Evolutionary conservation across 2,113 vertebrate species (phyloP).

Genomic region (Aleadryas rufinucha): DNA sequence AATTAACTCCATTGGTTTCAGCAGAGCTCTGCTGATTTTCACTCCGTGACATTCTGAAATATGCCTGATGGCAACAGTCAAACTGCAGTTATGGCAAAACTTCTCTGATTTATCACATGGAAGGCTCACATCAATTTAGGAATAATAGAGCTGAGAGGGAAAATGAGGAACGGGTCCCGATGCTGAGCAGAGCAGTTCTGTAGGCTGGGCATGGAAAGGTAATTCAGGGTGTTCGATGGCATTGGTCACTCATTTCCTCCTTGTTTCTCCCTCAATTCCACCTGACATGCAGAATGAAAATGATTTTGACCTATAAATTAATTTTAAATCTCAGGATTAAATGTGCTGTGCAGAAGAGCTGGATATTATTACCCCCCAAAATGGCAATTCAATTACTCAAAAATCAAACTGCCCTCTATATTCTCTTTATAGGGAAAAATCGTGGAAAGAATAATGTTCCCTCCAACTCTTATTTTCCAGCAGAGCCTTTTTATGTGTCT

Average conservation of each 20-base stretch:
- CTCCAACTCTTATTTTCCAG: slow-evolving; percentile 43
- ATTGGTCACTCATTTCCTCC: neutral
- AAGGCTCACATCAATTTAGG: neutral
- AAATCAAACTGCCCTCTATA: neutral
- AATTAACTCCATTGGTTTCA: neutral
- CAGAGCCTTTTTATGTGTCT: slow-evolving; percentile 27
- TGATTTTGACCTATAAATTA: neutral
- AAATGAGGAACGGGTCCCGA: neutral
- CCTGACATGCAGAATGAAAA: neutral
- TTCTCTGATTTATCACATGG: neutral
- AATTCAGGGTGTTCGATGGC: neutral
- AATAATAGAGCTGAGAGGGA: neutral
- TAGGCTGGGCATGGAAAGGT: neutral
- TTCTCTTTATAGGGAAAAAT: neutral
- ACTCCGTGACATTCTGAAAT: neutral
- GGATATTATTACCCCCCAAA: neutral
- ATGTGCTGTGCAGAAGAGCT: neutral
- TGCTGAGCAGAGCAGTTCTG: neutral
- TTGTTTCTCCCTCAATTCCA: neutral
- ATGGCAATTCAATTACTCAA: neutral
- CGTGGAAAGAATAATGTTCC: neutral
- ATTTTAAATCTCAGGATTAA: neutral
- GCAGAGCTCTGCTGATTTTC: neutral
- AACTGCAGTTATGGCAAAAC: neutral
- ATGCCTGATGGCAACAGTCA: neutral